Base-by-base conservation (phyloP, 1,140 invertebrate species). In the Phocides pigmalion region DNA sequence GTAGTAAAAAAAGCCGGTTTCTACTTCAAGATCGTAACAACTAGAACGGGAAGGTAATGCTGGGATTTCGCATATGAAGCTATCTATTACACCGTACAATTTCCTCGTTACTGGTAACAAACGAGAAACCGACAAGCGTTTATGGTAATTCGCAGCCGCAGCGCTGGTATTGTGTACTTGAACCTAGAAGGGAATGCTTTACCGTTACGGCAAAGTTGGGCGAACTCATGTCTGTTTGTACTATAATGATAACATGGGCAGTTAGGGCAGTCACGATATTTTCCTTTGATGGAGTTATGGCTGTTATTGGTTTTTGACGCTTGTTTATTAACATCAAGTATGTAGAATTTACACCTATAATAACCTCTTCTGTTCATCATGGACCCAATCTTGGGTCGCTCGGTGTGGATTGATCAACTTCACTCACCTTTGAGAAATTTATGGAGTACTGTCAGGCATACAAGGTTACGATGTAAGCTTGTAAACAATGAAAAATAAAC, bases 81-180 rank as follows among this genome's bases (percentile, higher is more conserved):
- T 68, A 65, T 44, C 39, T 39, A 46, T 47, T 42, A 59, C 35
- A 58, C 35, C 39, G n/a, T 59, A 68, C 68, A 69, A 76, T 75
- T 71, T 73, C 63, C 70, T 70, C 42, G 62, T 73, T 74, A 50
- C 35, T 12, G 39, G 39, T 41, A 67, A 68, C 49, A 59, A 68
- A 70, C 61, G 39, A 77, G 66, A 75, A 56, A 64, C 32, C 49
- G 56, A 72, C 65, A 68, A 69, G 62, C 72, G 63, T 72, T 80
- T 78, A 81, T 81, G 74, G 65, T 76, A 81, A 76, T 81, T 72
- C 66, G 59, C 68, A 58, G 64, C 39, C 53, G 64, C 59, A 16
- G 41, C 15, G 41, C 20, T 44, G 39, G 42, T 41, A 58, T 49
- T 58, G 46, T 65, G 56, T 66, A 49, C 59, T 49, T 59, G 54